Base-by-base conservation (phyloP, 1,140 invertebrate species). In the Thalassaphorura encarpata region DNA sequence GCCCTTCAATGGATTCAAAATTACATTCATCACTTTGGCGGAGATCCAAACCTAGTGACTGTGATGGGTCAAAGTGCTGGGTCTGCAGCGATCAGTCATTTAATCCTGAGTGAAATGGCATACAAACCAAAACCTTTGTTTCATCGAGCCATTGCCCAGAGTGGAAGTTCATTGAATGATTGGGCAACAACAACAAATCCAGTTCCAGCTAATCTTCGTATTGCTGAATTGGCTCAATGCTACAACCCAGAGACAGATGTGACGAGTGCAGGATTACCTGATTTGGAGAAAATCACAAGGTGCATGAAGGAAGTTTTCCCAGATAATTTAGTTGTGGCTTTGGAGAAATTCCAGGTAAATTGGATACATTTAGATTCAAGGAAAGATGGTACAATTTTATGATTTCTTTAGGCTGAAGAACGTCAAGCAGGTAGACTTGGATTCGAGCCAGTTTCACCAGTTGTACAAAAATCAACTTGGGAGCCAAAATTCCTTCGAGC, bases 1-100 rank as follows among this genome's bases (percentile, higher is more conserved):
- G 54, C 60, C 5, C 19, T 61, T 4, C 41, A 51, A 29, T 60
- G 55, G 55, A 5, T 53, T 24, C 29, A 58, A 26, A 40, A 28
- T 2, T 40, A 54, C 21, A 53, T 54, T 41, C n/a, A 19, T 4
- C 19, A 57, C 13, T 61, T 61, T 50, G 58, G 58, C 1, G 57
- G 58, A n/a, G 47, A 60, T 28, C 58, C 61, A 4, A 51, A 43
- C 28, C n/a, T n/a, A n/a, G 33, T 36, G 11, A 18, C 15, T 5
- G 26, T 51, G n/a, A 23, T n/a, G n/a, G 15, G 27, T 13, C 21
- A 2, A n/a, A 23, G n/a, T 28, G 31, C 36, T 36, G 33, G 33
- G 24, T 16, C 23, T 1, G 41, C 41, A 11, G 24, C 19, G 8
- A 42, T 43, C 18, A 28, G 19, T 21, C 40, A 31, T 19, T 21